These are phyloP conservation scores for Thymelicus acteon DNA, from an alignment of 2,888 invertebrate species.

Conservation along the genomic window DNA sequence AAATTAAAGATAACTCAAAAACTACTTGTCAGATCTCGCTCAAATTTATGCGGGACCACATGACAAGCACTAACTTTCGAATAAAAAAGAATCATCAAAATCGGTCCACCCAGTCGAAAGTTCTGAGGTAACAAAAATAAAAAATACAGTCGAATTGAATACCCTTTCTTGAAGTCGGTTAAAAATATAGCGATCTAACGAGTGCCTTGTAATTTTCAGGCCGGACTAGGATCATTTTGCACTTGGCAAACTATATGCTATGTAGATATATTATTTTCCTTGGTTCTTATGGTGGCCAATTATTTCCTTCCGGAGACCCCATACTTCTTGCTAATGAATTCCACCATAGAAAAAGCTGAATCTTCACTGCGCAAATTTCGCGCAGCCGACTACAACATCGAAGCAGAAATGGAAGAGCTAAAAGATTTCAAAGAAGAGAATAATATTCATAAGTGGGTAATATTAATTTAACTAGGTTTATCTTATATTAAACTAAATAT, in stretches of 20 bases:
- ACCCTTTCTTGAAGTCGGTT: too few species aligned
- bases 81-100: too few species aligned
- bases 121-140: too few species aligned
- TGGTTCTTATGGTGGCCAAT: constrained; percentile 46
- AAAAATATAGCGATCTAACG: too few species aligned
- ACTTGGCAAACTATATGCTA: constrained; percentile 55
- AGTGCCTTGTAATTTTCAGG: constrained; percentile 51
- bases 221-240: constrained; percentile 53
- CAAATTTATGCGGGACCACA: too few species aligned
- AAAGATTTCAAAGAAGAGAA: constrained; percentile 59
- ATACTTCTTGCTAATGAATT: constrained; percentile 56
- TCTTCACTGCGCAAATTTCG: constrained; percentile 54
- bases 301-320: constrained; percentile 64
- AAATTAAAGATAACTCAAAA: too few species aligned
- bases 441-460: constrained; percentile 60
- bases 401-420: constrained; percentile 57
- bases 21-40: too few species aligned
- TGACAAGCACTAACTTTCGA: too few species aligned
- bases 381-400: constrained; percentile 50
- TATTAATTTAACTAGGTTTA: not conserved
- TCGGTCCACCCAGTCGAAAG: too few species aligned
- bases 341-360: constrained; percentile 45
- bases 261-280: constrained; percentile 48
- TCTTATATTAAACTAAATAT: not conserved
- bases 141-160: too few species aligned